Percentiles rank a stretch among this genome's conserved stretches.
Conservation (phyloP, 1,140 invertebrate genomes). For the Plectus sambesii region DNA sequence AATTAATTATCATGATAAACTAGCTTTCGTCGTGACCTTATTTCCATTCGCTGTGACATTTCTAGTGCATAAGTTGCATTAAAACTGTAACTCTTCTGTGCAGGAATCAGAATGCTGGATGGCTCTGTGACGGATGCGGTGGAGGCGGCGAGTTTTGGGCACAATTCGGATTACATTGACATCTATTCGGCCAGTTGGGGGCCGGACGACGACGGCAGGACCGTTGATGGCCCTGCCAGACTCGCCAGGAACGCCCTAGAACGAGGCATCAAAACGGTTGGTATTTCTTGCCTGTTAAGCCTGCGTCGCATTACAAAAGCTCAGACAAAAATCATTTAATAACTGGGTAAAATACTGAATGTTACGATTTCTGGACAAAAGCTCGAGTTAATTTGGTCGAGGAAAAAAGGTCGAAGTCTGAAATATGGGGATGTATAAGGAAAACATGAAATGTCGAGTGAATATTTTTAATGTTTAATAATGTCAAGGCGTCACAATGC, state of each 20-base stretch:
- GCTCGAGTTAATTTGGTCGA: not conserved
- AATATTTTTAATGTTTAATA: too few species aligned
- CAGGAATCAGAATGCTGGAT: slow-evolving; percentile 84
- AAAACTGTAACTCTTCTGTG: not conserved
- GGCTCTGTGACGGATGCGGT: slow-evolving; percentile 92
- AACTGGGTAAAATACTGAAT: not conserved
- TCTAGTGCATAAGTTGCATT: too few species aligned
- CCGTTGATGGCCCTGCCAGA: slow-evolving; percentile 86
- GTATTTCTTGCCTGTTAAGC: too few species aligned
- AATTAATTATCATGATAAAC: too few species aligned
- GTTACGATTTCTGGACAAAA: not conserved
- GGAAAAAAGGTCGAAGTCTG: not conserved
- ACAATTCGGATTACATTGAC: slow-evolving; percentile 86
- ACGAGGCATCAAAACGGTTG: too few species aligned
- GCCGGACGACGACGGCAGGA: slow-evolving; percentile 85
- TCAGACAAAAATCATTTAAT: not conserved
- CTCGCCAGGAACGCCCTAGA: slow-evolving; percentile 82
- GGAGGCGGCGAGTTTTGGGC: slow-evolving; percentile 76
- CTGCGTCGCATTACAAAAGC: too few species aligned
- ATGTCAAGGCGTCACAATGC: not conserved
- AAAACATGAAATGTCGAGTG: too few species aligned
- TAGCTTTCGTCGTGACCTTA: too few species aligned
- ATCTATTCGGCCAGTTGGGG: slow-evolving; percentile 97
- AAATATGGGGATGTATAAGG: not conserved
- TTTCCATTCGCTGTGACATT: too few species aligned